Percentiles rank a stretch among this genome's conserved stretches.
These are phyloP conservation scores for Sebastes elongatus DNA, from an alignment of 2,797 vertebrate species.

Conservation along the genomic window DNA sequence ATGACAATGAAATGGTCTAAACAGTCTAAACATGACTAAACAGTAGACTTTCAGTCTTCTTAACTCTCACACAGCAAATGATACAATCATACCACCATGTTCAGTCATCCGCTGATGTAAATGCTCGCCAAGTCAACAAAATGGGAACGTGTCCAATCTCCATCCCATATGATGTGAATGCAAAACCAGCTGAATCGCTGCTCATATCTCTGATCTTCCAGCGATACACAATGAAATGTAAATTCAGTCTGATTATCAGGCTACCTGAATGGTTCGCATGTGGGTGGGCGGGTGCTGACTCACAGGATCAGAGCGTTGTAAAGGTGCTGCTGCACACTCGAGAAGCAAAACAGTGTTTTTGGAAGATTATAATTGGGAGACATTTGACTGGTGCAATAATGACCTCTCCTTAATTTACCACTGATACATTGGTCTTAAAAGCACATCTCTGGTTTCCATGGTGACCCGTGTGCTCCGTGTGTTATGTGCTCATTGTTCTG, in stretches of 20 bases:
- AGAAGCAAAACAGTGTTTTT: background rate
- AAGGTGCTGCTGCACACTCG: background rate
- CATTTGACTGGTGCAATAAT: background rate
- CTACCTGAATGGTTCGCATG: background rate
- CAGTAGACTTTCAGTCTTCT: background rate
- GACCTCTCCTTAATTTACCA: background rate
- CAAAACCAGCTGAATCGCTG: background rate
- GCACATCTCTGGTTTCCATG: slow-evolving; percentile 4
- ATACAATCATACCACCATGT: background rate
- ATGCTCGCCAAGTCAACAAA: background rate
- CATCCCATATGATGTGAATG: background rate
- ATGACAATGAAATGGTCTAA: no score
- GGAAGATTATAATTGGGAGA: background rate
- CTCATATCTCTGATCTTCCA: background rate
- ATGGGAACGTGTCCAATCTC: background rate
- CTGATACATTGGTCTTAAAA: slow-evolving; percentile 10
- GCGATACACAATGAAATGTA: background rate
- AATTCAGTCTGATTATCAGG: background rate
- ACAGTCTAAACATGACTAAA: background rate
- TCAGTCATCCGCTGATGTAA: background rate
- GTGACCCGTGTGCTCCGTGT: background rate
- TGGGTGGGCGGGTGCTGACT: background rate
- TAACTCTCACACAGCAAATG: background rate
- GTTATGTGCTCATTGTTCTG: background rate
- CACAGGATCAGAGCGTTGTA: background rate